phyloP scores from a whole-genome alignment of 2,888 invertebrate genomes.

The Epiperipatus broadwayi region DNA sequence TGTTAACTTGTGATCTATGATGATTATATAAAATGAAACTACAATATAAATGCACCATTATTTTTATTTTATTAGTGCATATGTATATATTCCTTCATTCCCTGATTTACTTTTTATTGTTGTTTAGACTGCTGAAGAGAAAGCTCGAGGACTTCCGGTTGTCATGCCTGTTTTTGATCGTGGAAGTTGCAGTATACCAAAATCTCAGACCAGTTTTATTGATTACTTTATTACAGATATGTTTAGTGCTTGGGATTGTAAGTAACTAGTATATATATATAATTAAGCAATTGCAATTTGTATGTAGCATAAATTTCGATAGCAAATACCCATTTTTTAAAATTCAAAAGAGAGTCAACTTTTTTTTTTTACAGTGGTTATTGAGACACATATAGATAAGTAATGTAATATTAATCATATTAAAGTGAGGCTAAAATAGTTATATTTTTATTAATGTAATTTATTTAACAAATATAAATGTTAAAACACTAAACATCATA shows the following conservation, averaged over 20 bases:
- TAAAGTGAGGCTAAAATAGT: no score
- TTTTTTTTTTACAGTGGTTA: no score
- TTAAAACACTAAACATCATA: no score
- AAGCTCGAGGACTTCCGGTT: slow-evolving; percentile 63
- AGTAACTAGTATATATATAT: slow-evolving; percentile 18
- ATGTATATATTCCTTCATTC: neutral
- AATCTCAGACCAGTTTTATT: slow-evolving; percentile 90
- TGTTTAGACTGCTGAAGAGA: slow-evolving; percentile 79
- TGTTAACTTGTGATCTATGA: slow-evolving; percentile 9
- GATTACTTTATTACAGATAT: slow-evolving; percentile 94
- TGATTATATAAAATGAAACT: neutral
- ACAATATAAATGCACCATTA: slow-evolving; percentile 1
- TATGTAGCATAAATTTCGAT: slow-evolving; percentile 11
- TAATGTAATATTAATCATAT: no score
- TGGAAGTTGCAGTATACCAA: slow-evolving; percentile 79
- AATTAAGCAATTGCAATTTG: no score
- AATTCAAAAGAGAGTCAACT: no score
- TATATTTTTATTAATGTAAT: no score
- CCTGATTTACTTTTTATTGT: slow-evolving; percentile 15
- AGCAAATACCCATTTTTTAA: no score
- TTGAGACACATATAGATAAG: no score
- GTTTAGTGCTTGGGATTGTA: slow-evolving; percentile 89
- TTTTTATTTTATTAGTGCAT: neutral
- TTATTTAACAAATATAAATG: no score
- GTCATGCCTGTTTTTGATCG: slow-evolving; percentile 98